A percentile compares a stretch with the other conserved stretches of the same genome.
Conservation (phyloP, 2,797 vertebrate genomes). For the Brachyrhaphis roseni region DNA sequence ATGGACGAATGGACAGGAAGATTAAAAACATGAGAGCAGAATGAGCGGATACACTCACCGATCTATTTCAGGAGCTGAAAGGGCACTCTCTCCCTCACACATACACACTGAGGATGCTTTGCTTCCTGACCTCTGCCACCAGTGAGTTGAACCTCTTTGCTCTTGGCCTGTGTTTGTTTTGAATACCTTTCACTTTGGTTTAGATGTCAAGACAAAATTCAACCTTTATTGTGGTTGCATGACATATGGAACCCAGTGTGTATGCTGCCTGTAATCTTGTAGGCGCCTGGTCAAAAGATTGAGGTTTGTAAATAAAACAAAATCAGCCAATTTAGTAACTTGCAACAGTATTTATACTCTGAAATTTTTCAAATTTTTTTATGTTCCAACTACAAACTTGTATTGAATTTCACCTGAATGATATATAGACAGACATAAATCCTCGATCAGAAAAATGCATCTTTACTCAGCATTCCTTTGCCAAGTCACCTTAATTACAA, state of each 20-base stretch:
- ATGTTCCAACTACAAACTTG: neutral
- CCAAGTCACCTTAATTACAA: neutral
- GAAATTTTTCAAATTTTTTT: neutral
- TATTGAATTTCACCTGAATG: neutral
- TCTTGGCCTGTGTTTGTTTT: slow-evolving; percentile 58
- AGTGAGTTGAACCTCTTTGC: slow-evolving; percentile 65
- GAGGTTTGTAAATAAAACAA: neutral
- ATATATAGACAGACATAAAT: neutral
- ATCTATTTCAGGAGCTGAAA: slow-evolving; percentile 74
- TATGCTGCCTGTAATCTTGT: neutral
- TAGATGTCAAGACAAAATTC: slow-evolving; percentile 39
- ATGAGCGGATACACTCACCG: slow-evolving; percentile 73
- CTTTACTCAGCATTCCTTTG: neutral
- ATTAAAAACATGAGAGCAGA: slow-evolving; percentile 72
- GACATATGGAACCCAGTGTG: neutral
- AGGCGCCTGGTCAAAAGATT: neutral
- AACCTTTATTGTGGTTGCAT: slow-evolving; percentile 19
- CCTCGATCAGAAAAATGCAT: neutral
- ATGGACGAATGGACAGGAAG: slow-evolving; percentile 77
- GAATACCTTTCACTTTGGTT: slow-evolving; percentile 62
- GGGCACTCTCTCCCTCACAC: slow-evolving; percentile 37
- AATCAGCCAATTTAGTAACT: neutral
- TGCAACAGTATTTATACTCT: neutral
- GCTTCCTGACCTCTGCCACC: slow-evolving; percentile 59
- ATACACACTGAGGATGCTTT: slow-evolving; percentile 60